phyloP scores from a whole-genome alignment of 2,113 vertebrate species.

The Pterocles orientalis region DNA sequence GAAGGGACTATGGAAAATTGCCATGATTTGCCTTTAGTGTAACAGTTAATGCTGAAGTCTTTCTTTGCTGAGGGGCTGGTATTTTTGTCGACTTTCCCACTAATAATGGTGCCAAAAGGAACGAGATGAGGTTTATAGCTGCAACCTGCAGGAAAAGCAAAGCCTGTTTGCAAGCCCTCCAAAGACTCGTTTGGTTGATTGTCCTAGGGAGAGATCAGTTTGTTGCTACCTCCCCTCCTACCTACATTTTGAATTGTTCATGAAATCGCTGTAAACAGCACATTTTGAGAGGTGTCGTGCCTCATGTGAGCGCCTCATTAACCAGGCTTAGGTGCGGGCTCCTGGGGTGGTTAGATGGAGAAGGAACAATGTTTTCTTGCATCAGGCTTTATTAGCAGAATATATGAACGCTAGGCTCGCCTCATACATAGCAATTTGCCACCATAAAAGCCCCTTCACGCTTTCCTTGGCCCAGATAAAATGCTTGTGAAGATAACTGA shows the following conservation, averaged over 20 bases:
- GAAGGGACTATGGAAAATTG: neutral
- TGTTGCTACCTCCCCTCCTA: neutral
- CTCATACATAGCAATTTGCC: neutral
- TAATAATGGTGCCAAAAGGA: neutral
- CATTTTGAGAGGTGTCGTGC: neutral
- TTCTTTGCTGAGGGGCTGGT: neutral
- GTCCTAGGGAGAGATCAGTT: neutral
- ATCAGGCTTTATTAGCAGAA: neutral
- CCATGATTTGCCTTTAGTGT: neutral
- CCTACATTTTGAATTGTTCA: neutral
- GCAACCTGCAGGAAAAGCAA: neutral
- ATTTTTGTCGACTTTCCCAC: neutral
- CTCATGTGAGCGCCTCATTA: neutral
- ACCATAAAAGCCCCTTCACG: neutral
- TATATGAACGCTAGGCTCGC: rapidly evolving
- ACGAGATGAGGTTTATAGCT: neutral
- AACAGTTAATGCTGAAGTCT: neutral
- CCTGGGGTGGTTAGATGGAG: neutral
- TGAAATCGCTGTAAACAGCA: neutral
- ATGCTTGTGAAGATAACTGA: neutral
- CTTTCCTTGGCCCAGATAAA: neutral
- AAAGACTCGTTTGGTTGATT: neutral
- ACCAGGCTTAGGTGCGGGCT: neutral
- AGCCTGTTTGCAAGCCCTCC: neutral
- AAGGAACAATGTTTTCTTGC: neutral